These are phyloP conservation scores for Hippopotamus amphibius DNA, from an alignment of 2,113 vertebrate genomes.

Conservation along the genomic window DNA sequence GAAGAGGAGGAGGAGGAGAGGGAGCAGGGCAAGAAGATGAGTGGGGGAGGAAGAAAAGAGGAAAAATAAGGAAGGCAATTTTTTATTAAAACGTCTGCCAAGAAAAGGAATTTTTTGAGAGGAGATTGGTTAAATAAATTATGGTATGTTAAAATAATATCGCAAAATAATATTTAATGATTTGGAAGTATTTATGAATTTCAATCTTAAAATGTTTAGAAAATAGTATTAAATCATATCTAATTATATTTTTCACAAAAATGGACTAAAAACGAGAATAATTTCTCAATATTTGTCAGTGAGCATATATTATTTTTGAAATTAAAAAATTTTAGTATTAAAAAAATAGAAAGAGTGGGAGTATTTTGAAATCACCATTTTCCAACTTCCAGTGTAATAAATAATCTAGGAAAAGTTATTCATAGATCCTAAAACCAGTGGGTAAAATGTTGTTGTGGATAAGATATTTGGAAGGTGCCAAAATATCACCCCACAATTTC, in stretches of 20 bases:
- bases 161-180: too few species aligned
- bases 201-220: too few species aligned
- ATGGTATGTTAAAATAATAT: too few species aligned
- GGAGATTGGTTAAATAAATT: too few species aligned
- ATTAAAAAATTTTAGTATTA: too few species aligned
- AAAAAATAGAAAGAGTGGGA: background rate
- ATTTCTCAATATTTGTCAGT: too few species aligned
- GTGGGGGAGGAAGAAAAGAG: background rate
- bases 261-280: too few species aligned
- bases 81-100: background rate
- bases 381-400: background rate
- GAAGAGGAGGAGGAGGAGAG: background rate
- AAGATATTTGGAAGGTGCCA: background rate
- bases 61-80: background rate
- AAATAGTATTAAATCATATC: too few species aligned
- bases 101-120: background rate
- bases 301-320: too few species aligned
- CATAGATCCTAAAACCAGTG: background rate
- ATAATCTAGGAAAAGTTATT: background rate
- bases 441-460: background rate
- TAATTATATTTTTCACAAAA: too few species aligned
- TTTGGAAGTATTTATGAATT: too few species aligned
- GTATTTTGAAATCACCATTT: background rate
- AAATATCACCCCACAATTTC: background rate
- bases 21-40: background rate